phyloP scores from a whole-genome alignment of 1,140 invertebrate genomes.

The Branchinecta lynchi region DNA sequence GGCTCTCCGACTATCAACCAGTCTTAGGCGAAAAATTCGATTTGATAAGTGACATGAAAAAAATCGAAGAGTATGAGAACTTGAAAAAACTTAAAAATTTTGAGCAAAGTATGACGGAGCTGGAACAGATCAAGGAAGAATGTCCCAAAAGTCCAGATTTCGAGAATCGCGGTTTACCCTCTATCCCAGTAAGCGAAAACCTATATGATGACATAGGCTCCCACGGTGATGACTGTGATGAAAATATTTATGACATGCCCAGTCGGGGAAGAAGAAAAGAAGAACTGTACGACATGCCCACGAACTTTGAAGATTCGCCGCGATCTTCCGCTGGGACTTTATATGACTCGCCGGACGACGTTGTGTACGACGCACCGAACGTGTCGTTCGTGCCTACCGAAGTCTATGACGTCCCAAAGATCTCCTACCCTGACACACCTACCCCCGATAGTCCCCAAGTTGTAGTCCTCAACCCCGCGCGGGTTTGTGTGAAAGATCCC shows the following conservation, averaged over 20 bases:
- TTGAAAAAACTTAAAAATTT: background rate
- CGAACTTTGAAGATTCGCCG: background rate
- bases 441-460: too few relatives aligned
- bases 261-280: background rate
- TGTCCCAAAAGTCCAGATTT: background rate
- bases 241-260: background rate
- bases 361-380: background rate
- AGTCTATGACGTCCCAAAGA: background rate
- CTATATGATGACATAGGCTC: background rate
- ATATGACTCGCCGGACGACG: background rate
- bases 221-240: background rate
- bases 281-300: background rate
- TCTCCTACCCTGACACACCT: background rate
- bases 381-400: background rate
- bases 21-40: background rate
- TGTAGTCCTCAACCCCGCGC: too few relatives aligned
- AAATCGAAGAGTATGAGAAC: background rate
- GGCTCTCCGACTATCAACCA: too few relatives aligned
- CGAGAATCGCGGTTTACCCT: background rate
- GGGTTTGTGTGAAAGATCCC: too few relatives aligned
- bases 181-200: background rate
- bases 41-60: background rate
- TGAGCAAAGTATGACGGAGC: background rate
- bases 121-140: background rate
- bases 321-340: background rate